These are phyloP conservation scores for Drosophila murphyi DNA, from an alignment of 1,140 invertebrate genomes.

Conservation along the genomic window DNA sequence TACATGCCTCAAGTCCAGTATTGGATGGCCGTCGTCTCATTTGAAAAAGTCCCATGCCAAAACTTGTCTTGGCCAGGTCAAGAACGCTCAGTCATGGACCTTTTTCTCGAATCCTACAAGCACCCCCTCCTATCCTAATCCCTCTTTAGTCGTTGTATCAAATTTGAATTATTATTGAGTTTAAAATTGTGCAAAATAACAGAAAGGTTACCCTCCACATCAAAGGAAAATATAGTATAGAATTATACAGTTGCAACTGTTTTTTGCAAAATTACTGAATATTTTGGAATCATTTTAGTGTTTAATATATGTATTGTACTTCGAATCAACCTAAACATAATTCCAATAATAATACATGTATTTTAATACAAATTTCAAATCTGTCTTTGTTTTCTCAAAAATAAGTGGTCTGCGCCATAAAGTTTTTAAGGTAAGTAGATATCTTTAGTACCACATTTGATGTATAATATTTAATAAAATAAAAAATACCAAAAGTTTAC, in stretches of 20 bases:
- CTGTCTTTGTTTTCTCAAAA: not conserved
- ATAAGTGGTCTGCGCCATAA: slow-evolving; percentile 20
- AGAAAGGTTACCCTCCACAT: slow-evolving; percentile 38
- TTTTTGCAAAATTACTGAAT: slow-evolving; percentile 64
- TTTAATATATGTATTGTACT: slow-evolving; percentile 70
- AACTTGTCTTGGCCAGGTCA: slow-evolving; percentile 18
- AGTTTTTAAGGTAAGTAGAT: slow-evolving; percentile 19
- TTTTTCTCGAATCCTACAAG: slow-evolving; percentile 34
- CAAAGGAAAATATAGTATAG: slow-evolving; percentile 44
- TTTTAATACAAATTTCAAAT: slow-evolving; percentile 30
- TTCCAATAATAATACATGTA: slow-evolving; percentile 59
- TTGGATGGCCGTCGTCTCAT: slow-evolving; percentile 38
- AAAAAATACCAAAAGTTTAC: not conserved
- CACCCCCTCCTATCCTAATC: not conserved
- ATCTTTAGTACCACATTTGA: not conserved
- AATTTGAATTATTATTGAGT: slow-evolving; percentile 60
- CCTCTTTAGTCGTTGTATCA: slow-evolving; percentile 55
- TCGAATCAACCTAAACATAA: slow-evolving; percentile 77
- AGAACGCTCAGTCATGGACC: slow-evolving; percentile 29
- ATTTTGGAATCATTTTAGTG: slow-evolving; percentile 76
- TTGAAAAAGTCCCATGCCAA: slow-evolving; percentile 39
- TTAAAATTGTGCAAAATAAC: slow-evolving; percentile 62
- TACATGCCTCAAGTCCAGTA: slow-evolving; percentile 21
- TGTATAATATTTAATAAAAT: not conserved
- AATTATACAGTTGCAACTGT: slow-evolving; percentile 38